phyloP scores from a whole-genome alignment of 2,888 invertebrate species.

The Acanthopleura granulata region DNA sequence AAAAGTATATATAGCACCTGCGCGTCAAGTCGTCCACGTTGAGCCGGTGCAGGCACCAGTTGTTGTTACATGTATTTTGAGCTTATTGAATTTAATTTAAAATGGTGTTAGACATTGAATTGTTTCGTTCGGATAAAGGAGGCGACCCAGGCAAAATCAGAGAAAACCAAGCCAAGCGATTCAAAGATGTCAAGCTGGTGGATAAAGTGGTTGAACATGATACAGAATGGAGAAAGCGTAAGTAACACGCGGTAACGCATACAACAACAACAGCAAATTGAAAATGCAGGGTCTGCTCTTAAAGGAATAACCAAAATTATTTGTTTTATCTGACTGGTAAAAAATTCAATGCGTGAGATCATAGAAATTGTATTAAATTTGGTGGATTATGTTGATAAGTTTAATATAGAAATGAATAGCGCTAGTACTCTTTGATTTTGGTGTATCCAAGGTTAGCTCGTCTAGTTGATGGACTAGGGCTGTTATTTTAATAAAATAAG shows the following conservation, averaged over 20 bases:
- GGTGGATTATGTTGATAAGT: too few relatives aligned
- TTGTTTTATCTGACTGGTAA: not conserved
- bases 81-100: slow-evolving; percentile 25
- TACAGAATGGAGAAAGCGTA: slow-evolving; percentile 86
- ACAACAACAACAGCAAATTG: not conserved
- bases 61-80: not conserved
- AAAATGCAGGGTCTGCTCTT: not conserved
- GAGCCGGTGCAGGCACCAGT: not conserved
- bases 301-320: not conserved
- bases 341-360: too few relatives aligned
- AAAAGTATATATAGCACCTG: not conserved
- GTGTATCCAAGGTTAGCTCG: too few relatives aligned
- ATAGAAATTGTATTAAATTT: too few relatives aligned
- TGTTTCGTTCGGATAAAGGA: slow-evolving; percentile 96
- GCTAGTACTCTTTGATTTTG: too few relatives aligned
- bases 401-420: too few relatives aligned
- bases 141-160: slow-evolving; percentile 91
- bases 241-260: slow-evolving; percentile 30
- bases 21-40: not conserved
- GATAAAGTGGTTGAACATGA: slow-evolving; percentile 93
- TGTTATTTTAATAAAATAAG: too few relatives aligned
- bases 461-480: too few relatives aligned
- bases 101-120: slow-evolving; percentile 97
- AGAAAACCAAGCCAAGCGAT: slow-evolving; percentile 92
- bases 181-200: slow-evolving; percentile 91